These are phyloP conservation scores for Drosophila prosaltans DNA, from an alignment of 1,140 invertebrate genomes.

Conservation along the genomic window DNA sequence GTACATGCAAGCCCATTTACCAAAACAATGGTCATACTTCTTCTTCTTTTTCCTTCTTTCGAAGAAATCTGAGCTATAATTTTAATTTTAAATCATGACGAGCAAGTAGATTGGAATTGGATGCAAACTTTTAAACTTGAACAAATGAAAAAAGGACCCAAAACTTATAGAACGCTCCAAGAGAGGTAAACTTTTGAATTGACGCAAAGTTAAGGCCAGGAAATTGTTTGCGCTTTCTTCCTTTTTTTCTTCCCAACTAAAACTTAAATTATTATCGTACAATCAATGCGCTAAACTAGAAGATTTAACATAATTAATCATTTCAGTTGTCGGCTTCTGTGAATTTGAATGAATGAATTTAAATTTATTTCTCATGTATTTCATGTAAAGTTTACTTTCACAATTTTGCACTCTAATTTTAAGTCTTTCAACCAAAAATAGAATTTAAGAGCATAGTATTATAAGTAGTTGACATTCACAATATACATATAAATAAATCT, in stretches of 20 bases:
- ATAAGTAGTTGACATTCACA: too few relatives aligned
- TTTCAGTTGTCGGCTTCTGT: too few relatives aligned
- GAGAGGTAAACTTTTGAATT: not conserved
- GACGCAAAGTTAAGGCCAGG: not conserved
- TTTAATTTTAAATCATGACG: slow-evolving; percentile 12
- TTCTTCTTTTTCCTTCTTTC: not conserved
- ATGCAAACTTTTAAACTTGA: not conserved
- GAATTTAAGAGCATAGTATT: not conserved
- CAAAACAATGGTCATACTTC: slow-evolving; percentile 30
- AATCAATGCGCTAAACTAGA: not conserved
- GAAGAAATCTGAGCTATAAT: slow-evolving; percentile 8
- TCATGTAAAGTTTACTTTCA: too few relatives aligned
- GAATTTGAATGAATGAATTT: too few relatives aligned
- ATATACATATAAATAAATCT: too few relatives aligned
- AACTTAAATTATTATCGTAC: slow-evolving; percentile 1
- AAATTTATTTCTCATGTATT: too few relatives aligned
- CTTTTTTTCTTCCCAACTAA: not conserved
- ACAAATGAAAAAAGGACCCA: not conserved
- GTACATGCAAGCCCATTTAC: slow-evolving; percentile 31
- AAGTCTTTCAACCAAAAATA: not conserved
- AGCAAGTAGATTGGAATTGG: not conserved
- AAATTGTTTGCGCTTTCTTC: too few relatives aligned
- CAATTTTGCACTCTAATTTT: not conserved
- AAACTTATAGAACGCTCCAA: not conserved
- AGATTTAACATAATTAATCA: not conserved